Conservation (phyloP, 2,888 invertebrate species). For the Caenorhabditis panamensis region DNA sequence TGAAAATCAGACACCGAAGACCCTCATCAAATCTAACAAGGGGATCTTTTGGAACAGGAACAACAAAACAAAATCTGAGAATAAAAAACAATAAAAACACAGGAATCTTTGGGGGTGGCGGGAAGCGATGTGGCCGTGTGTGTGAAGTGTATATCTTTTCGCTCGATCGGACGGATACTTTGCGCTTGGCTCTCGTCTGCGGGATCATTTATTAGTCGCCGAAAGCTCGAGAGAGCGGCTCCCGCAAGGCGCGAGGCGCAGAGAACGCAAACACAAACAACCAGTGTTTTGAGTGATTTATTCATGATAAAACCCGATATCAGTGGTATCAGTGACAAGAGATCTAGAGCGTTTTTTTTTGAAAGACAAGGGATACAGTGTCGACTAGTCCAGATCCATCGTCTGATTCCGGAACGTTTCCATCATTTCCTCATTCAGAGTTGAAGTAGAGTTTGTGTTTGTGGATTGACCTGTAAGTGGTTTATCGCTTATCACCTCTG, state of each 20-base stretch:
- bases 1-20: too few relatives aligned
- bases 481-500: constrained; percentile 1
- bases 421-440: constrained; percentile 14
- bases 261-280: constrained; percentile 53
- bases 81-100: constrained; percentile 39
- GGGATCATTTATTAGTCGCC: constrained; percentile 61
- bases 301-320: constrained; percentile 38
- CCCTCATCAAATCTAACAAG: too few relatives aligned
- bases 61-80: not conserved
- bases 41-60: too few relatives aligned
- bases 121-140: constrained; percentile 24
- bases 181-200: constrained; percentile 60
- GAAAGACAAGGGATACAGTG: not conserved
- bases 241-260: constrained; percentile 38
- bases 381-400: constrained; percentile 38
- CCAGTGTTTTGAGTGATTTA: constrained; percentile 51
- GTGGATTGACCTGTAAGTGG: constrained; percentile 27
- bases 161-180: constrained; percentile 59
- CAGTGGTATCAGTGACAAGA: constrained; percentile 34
- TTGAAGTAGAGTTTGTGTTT: constrained; percentile 4
- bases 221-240: constrained; percentile 54
- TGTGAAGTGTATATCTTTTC: constrained; percentile 61
- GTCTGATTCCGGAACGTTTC: constrained; percentile 31
- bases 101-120: constrained; percentile 23
- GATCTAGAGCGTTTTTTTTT: constrained; percentile 13